Evolutionary conservation across 2,888 invertebrate species (phyloP), one percentile per base, ranked within the genome.

Genomic region (Pandemis heparana): DNA sequence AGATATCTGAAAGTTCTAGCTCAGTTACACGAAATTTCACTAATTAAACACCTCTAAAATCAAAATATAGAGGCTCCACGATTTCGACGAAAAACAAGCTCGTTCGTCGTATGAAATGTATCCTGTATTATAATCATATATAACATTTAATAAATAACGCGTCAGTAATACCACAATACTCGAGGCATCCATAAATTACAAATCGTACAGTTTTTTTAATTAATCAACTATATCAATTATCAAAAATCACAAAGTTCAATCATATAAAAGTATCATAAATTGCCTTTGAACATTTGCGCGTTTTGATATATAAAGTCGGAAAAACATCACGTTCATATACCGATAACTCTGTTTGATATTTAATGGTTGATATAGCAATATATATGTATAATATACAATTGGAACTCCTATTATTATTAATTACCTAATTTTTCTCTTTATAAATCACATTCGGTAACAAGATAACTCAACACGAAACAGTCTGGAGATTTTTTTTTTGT

Each of bases 351-450:
- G 72, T 76, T 77, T 83, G 85, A 89, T 84, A 85, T 81, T 84
- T 80, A 62, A 84, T 87, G 84, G 80, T 77, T 81, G 85, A 87
- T 87, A 87, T 85, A 86, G 87, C 88, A 86, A 88, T 89, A 89
- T 87, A 89, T 92, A 92, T 89, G 89, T 92, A 91, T 92, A 92
- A 90, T 93, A 93, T 90, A 92, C 92, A 94, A 94, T 94, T 94
- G 94, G 93, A 94, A 91, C 94, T 94, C 94, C 94, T 94, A 94
- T 92, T 90, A 91, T 89, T 89, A 92, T 92, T 92, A 91, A 91
- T 92, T 92, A 94, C 88, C 92, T 94, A 94, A 92, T 90, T 85
- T 83, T 84, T 84, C 83, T 83, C 83, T 85, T 87, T 84, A 87
- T 88, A 90, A 91, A 94, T 94, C 94, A 94, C 93, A 93, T 86